Base-by-base conservation (phyloP, 1,140 invertebrate genomes). In the Armadillidium nasatum region DNA sequence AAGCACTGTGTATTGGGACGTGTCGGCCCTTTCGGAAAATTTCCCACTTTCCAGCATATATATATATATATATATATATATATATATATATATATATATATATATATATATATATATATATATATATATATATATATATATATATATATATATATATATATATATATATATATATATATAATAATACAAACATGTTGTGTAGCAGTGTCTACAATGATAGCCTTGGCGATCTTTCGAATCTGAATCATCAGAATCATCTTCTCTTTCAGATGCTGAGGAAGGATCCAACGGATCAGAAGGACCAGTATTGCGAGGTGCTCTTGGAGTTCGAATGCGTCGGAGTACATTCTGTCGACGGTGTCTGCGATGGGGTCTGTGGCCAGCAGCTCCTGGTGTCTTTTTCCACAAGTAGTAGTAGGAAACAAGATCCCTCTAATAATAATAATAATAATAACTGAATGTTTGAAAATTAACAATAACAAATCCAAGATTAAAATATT, bases 401-500 rank as follows among this genome's bases (percentile, higher is more conserved):
- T 99, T 99, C 97, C 97, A 99, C 84, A 98, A 89, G 87, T 99
- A 99, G 86, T 99, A 99, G 87, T 95, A 99, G 84, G 98, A 96
- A 43, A 99, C 95, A 82, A 99, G 87, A 84, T 99, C 96, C 66
- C n/a, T n/a, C n/a, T n/a, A n/a, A n/a, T n/a, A n/a, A n/a, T n/a
- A n/a, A n/a, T n/a, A n/a, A n/a, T n/a, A n/a, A n/a, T n/a, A n/a
- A n/a, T n/a, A n/a, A n/a, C n/a, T n/a, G n/a, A n/a, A n/a, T n/a
- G n/a, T n/a, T 94, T 91, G n/a, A n/a, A n/a, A n/a, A n/a, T n/a
- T n/a, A n/a, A n/a, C n/a, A n/a, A n/a, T n/a, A n/a, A n/a, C n/a
- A n/a, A n/a, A n/a, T n/a, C n/a, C n/a, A n/a, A n/a, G n/a, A n/a
- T n/a, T n/a, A n/a, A n/a, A n/a, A n/a, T n/a, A n/a, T n/a, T n/a